Percentiles rank a stretch among this genome's conserved stretches.
Conservation (phyloP, 1,140 invertebrate species). For the Polyergus mexicanus region DNA sequence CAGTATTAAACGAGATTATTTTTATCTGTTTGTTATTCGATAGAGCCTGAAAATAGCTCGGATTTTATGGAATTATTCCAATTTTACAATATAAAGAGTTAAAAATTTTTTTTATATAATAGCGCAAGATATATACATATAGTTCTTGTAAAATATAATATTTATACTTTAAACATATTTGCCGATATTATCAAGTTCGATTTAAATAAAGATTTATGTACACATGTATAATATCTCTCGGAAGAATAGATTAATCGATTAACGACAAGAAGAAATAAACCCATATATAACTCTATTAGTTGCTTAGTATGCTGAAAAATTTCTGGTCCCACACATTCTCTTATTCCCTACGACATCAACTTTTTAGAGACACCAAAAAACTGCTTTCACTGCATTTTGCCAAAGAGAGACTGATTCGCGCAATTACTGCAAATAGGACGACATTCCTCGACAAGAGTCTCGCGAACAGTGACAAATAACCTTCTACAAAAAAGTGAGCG, state of each 20-base stretch:
- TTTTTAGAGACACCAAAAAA: not conserved
- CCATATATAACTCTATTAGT: not conserved
- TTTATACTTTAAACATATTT: not conserved
- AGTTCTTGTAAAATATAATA: not conserved
- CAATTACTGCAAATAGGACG: constrained; percentile 9
- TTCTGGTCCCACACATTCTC: not conserved
- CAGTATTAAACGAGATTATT: constrained; percentile 19
- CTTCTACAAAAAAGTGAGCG: constrained; percentile 9
- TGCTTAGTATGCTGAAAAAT: not conserved
- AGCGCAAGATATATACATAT: not conserved
- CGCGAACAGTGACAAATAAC: constrained; percentile 11
- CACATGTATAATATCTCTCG: too few relatives aligned
- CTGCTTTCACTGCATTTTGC: constrained; percentile 4
- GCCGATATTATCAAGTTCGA: not conserved
- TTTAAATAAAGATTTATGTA: not conserved
- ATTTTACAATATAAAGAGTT: not conserved
- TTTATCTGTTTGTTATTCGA: constrained; percentile 3
- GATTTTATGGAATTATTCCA: not conserved
- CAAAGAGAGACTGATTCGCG: not conserved
- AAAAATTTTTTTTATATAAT: not conserved
- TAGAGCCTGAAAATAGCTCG: not conserved
- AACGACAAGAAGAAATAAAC: not conserved
- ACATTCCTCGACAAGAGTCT: not conserved
- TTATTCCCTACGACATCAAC: not conserved
- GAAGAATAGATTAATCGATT: constrained; percentile 7